Conservation (phyloP, 2,113 vertebrate species). For the Anas platyrhynchos region DNA sequence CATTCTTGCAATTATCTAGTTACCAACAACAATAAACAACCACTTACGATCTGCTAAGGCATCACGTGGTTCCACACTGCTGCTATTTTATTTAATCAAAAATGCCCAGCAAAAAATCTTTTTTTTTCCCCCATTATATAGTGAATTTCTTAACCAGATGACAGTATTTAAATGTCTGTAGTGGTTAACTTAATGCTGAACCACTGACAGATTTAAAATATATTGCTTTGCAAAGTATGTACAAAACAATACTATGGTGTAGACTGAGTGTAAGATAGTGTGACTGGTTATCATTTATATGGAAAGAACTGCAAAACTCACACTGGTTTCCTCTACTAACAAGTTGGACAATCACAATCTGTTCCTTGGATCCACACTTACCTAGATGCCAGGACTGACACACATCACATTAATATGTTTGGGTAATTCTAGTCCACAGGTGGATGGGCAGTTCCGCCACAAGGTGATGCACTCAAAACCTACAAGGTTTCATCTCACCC, state of each 20-base stretch:
- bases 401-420: fast-evolving
- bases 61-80: background rate
- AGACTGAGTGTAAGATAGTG: background rate
- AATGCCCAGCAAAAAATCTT: background rate
- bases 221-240: background rate
- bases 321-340: background rate
- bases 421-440: background rate
- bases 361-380: background rate
- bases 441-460: background rate
- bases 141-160: background rate
- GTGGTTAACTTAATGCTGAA: background rate
- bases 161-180: background rate
- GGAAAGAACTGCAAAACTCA: background rate
- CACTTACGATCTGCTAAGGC: background rate
- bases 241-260: background rate
- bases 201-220: background rate
- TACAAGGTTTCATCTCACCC: background rate
- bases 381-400: background rate
- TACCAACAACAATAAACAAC: background rate
- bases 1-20: background rate
- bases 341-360: background rate
- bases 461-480: background rate
- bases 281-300: background rate
- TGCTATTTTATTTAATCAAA: background rate
- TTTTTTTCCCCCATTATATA: background rate